A percentile compares a stretch with the other conserved stretches of the same genome.
Conservation (phyloP, 2,797 vertebrate species). For the Anolis apletophallus region DNA sequence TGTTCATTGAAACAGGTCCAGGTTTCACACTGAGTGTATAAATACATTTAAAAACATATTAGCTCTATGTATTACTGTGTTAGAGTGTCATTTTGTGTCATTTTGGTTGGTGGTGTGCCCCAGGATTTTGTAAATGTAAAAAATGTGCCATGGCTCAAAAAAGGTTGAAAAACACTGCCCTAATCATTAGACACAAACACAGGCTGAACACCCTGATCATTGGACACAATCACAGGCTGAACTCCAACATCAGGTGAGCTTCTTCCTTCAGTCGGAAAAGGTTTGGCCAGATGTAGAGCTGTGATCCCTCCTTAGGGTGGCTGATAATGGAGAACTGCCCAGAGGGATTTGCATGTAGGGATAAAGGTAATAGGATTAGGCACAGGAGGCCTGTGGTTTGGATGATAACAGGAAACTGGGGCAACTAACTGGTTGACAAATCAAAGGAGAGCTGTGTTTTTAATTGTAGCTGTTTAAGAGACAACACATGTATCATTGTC, state of each 20-base stretch:
- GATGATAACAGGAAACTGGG: background rate
- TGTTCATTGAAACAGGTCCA: no score
- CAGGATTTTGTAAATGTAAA: no score
- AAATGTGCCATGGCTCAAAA: no score
- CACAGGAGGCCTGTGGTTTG: background rate
- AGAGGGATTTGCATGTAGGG: background rate
- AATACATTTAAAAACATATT: no score
- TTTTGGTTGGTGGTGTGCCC: no score
- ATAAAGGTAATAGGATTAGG: constrained; percentile 12
- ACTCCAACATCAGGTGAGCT: background rate
- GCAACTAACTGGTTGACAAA: background rate
- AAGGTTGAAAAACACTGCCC: no score
- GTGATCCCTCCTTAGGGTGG: background rate
- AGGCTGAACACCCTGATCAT: no score
- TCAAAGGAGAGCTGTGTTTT: background rate
- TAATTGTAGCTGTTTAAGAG: background rate
- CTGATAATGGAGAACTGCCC: background rate
- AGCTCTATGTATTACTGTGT: no score
- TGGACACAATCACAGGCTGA: no score
- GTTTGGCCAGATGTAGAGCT: background rate
- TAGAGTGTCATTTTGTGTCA: no score
- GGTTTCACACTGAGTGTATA: no score
- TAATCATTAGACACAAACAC: no score
- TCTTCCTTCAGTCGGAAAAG: background rate
- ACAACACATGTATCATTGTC: background rate